A percentile compares a stretch with the other conserved stretches of the same genome.
phyloP scores from a whole-genome alignment of 2,113 vertebrate genomes.

The Origma solitaria region DNA sequence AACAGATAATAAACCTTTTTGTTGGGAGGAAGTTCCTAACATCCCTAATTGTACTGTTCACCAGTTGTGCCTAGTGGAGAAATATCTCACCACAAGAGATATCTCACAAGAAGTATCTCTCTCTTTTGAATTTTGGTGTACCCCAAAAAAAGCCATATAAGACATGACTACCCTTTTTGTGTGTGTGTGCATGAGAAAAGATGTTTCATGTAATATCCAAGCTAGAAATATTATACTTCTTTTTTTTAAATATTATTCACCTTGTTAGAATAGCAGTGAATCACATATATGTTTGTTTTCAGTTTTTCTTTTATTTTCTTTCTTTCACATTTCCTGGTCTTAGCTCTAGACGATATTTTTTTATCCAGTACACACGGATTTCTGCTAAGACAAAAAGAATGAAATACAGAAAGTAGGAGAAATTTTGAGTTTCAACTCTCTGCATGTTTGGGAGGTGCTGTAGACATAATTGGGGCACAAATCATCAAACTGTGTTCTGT shows the following conservation, averaged over 20 bases:
- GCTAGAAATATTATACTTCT: background rate
- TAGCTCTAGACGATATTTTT: background rate
- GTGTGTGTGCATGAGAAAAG: background rate
- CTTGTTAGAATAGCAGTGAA: background rate
- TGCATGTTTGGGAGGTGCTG: background rate
- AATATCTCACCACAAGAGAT: background rate
- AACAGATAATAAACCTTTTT: background rate
- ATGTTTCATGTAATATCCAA: background rate
- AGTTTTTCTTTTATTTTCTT: background rate
- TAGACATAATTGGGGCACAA: background rate
- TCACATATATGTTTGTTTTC: background rate
- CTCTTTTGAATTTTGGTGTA: background rate
- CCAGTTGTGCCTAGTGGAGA: background rate
- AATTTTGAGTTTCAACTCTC: background rate
- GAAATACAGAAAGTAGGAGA: background rate
- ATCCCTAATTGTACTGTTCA: background rate
- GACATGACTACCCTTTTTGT: background rate
- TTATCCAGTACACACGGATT: background rate
- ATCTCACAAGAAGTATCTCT: background rate
- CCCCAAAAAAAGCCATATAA: background rate
- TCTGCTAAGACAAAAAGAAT: background rate
- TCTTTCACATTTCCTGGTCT: background rate
- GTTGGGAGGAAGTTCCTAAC: background rate
- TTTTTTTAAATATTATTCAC: background rate
- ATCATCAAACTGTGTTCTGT: background rate